A percentile compares a stretch with the other conserved stretches of the same genome.
phyloP scores from a whole-genome alignment of 1,140 invertebrate species.

The Chelonus insularis region DNA sequence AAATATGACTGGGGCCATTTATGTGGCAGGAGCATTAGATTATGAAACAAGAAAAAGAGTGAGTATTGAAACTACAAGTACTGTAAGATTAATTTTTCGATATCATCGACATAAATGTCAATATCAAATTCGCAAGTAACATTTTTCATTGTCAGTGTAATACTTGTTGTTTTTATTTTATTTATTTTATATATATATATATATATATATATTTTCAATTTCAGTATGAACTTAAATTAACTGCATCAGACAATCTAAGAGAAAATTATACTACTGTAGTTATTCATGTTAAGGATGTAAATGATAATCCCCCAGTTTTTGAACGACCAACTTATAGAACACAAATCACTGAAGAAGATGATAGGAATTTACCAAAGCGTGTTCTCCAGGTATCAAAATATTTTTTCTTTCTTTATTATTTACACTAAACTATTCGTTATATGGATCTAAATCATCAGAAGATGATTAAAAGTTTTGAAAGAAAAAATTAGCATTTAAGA shows the following conservation, averaged over 20 bases:
- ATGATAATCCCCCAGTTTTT: slow-evolving; percentile 88
- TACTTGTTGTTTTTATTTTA: not conserved
- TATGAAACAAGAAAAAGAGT: slow-evolving; percentile 90
- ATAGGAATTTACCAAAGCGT: slow-evolving; percentile 89
- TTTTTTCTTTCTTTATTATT: no score
- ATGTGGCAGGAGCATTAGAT: slow-evolving; percentile 90
- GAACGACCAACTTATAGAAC: slow-evolving; percentile 92
- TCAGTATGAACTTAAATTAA: slow-evolving; percentile 90
- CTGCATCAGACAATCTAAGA: slow-evolving; percentile 93
- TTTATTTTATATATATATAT: not conserved
- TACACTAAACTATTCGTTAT: no score
- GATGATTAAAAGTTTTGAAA: no score
- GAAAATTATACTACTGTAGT: slow-evolving; percentile 95
- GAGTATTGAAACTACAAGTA: slow-evolving; percentile 39
- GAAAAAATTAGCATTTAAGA: no score
- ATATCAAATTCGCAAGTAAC: slow-evolving; percentile 7
- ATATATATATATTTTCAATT: slow-evolving; percentile 30
- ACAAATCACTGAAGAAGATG: slow-evolving; percentile 94
- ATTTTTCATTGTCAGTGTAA: slow-evolving; percentile 15
- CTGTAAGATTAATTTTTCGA: not conserved
- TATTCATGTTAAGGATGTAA: slow-evolving; percentile 94
- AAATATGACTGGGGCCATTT: slow-evolving; percentile 96
- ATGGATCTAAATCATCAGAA: no score
- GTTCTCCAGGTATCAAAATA: slow-evolving; percentile 91
- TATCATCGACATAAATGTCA: slow-evolving; percentile 21